phyloP scores from a whole-genome alignment of 35 echinoderm and acorn worm species.

The Lytechinus variegatus region DNA sequence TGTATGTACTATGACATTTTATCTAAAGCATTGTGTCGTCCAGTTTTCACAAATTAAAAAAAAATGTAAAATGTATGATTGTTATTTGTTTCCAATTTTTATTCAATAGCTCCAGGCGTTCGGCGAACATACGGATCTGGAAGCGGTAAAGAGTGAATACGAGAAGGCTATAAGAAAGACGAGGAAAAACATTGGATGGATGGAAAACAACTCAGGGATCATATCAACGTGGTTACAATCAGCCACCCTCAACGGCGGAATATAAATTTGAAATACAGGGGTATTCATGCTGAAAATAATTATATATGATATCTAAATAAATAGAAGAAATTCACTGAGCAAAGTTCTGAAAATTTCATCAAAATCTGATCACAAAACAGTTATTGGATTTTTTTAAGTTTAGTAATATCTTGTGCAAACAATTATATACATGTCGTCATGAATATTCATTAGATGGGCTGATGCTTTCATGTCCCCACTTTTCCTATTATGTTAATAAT shows the following conservation, averaged over 20 bases:
- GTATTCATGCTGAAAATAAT: too few species aligned
- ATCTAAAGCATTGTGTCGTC: background rate
- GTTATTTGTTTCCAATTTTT: background rate
- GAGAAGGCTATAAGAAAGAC: background rate
- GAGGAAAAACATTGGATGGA: background rate
- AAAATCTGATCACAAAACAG: too few species aligned
- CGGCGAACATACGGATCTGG: background rate
- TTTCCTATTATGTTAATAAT: too few species aligned
- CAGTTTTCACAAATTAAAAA: too few species aligned
- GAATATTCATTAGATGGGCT: too few species aligned
- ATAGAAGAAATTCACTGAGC: too few species aligned
- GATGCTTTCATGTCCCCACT: too few species aligned
- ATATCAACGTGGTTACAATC: background rate
- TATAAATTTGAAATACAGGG: background rate
- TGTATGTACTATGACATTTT: background rate
- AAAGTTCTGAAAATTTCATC: too few species aligned
- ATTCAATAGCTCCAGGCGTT: background rate
- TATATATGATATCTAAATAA: too few species aligned
- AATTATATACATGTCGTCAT: too few species aligned
- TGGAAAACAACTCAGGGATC: background rate
- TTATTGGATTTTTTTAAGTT: too few species aligned
- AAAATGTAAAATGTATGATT: background rate
- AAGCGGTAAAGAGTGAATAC: background rate
- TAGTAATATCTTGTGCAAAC: too few species aligned
- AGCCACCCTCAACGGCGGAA: background rate